Base-by-base conservation (phyloP, 2,888 invertebrate genomes). In the Habrosyne pyritoides region DNA sequence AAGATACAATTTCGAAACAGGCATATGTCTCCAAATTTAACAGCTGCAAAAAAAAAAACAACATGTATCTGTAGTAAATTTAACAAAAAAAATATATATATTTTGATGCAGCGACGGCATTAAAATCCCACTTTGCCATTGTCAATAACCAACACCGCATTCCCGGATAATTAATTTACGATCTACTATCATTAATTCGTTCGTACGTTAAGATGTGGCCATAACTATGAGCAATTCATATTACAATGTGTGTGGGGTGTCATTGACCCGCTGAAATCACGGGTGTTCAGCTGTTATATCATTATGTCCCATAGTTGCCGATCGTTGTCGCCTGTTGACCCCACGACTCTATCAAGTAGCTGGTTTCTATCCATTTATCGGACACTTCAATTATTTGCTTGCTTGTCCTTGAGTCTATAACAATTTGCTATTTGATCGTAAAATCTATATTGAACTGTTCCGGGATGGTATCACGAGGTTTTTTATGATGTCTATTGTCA, bases 211-310 rank as follows among this genome's bases (percentile, higher is more conserved):
- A 54, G 26, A 55, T 52, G 55, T 48, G 54, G 46, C 53, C 52
- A 57, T 66, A 57, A 53, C 59, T 61, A 50, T 48, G 47, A 59
- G 28, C 59, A 66, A 64, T 65, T 71, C 55, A 62, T 67, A 57
- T 64, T 64, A 57, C 56, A 56, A 55, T 72, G 71, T 69, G 70
- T 68, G 73, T 73, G 69, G 69, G 69, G 73, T 79, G 88, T 86
- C 89, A 81, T 83, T 82, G 90, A 87, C 86, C 84, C 69, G 67
- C 79, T 83, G 82, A 84, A 89, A 88, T 89, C 88, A 86, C 85
- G 84, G 86, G 83, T 85, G 81, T 84, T 71, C 79, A 77, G 75
- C 82, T 77, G 81, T 84, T 84, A 87, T 81, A 82, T 84, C 71
- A 81, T 87, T 85, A 87, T 78, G 79, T 77, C 77, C 79, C 84